phyloP scores from a whole-genome alignment of 2,113 vertebrate species.

The Natator depressus region DNA sequence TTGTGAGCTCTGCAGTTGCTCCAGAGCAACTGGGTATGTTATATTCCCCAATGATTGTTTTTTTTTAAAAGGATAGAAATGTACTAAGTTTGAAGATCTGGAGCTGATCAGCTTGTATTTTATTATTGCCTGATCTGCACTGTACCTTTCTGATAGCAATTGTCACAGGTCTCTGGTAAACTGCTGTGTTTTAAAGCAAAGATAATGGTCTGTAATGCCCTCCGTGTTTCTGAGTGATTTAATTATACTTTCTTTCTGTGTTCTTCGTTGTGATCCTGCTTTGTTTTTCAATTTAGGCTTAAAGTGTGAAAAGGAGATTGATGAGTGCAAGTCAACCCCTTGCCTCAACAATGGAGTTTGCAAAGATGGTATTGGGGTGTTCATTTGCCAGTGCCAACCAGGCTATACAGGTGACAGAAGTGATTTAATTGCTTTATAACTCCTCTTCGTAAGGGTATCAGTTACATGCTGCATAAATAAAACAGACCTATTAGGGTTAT shows the following conservation, averaged over 20 bases:
- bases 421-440: not conserved
- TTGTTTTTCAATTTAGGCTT: conserved; percentile 84
- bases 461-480: not conserved
- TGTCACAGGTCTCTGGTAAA: not conserved
- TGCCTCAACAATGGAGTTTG: conserved; percentile 91
- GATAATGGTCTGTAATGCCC: not conserved
- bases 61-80: not conserved
- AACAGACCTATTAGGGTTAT: not conserved
- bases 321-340: conserved; percentile 92
- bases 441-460: not conserved
- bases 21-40: not conserved
- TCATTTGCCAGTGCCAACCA: conserved; percentile 89
- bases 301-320: conserved; percentile 93
- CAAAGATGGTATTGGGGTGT: conserved; percentile 87
- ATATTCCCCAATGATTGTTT: not conserved
- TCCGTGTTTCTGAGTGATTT: not conserved
- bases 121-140: not conserved
- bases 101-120: not conserved
- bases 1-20: not conserved
- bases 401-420: conserved; percentile 89
- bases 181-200: not conserved
- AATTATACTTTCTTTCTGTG: not conserved
- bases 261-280: not conserved
- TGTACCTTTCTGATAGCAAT: not conserved
- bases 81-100: not conserved